Conservation (phyloP, 92 coral and sea anemone genomes). For the Blastomussa wellsi region DNA sequence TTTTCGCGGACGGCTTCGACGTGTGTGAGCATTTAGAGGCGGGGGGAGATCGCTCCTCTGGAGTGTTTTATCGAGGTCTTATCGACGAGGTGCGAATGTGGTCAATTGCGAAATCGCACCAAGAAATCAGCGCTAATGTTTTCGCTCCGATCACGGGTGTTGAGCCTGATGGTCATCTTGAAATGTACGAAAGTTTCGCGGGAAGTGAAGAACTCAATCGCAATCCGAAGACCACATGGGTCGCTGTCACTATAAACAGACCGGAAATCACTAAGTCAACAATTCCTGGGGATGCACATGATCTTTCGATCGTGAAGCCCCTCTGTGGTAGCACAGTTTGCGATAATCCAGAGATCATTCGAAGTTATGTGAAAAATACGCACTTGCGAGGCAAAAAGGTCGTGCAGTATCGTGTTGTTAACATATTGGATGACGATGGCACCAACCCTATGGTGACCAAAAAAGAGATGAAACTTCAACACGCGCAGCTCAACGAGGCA, state of each 20-base stretch:
- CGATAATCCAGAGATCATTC: slow-evolving; percentile 93
- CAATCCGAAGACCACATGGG: slow-evolving; percentile 62
- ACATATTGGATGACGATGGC: slow-evolving; percentile 87
- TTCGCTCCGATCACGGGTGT: slow-evolving; percentile 49
- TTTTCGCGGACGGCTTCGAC: slow-evolving; percentile 77
- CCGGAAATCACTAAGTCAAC: slow-evolving; percentile 85
- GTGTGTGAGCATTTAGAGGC: slow-evolving; percentile 85
- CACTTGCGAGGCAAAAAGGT: slow-evolving; percentile 65
- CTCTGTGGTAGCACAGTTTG: slow-evolving; percentile 96
- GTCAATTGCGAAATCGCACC: slow-evolving; percentile 87
- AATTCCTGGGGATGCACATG: slow-evolving; percentile 91
- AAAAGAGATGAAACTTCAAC: slow-evolving; percentile 66
- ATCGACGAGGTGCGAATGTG: slow-evolving; percentile 93
- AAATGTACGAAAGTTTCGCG: slow-evolving; percentile 74
- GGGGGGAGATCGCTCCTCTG: slow-evolving; percentile 80
- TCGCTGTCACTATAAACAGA: slow-evolving; percentile 45
- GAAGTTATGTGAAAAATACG: slow-evolving; percentile 82
- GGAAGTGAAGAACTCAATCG: slow-evolving; percentile 32
- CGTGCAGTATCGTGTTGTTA: slow-evolving; percentile 77
- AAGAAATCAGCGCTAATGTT: slow-evolving; percentile 68
- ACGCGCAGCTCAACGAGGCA: slow-evolving; percentile 52
- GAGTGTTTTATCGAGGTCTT: slow-evolving; percentile 77
- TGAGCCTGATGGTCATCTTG: slow-evolving; percentile 25
- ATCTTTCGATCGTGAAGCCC: slow-evolving; percentile 82
- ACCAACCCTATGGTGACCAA: slow-evolving; percentile 78